Base-by-base conservation (phyloP, 2,113 vertebrate genomes). In the Chaetorhynchus papuensis region DNA sequence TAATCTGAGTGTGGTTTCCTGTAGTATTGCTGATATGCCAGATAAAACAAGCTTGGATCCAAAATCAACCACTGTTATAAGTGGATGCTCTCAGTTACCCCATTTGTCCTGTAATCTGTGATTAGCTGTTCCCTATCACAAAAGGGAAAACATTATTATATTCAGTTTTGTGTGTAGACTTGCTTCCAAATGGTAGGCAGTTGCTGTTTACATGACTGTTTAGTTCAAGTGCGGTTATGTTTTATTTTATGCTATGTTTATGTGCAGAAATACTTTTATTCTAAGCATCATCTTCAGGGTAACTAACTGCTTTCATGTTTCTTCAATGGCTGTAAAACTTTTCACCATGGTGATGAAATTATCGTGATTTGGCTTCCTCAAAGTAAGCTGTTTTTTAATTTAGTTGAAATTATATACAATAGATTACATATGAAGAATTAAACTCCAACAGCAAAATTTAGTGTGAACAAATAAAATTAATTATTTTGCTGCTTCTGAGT, bases 41-140 rank as follows among this genome's bases (percentile, higher is more conserved):
- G 85, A 92, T 85, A 96, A 93, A 97, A 89, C 84, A 91, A 96
- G 27, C 54, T 53, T 82, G n/a, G 63, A 89, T 97, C 93, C 87
- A 95, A 96, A 95, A 96, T 95, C 76, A 96, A 70, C 89, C 49
- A 96, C 90, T 47, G 28, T 92, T 91, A 47, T 95, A 96, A 95
- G 60, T 66, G 76, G 61, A 80, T 84, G 64, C 41, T 91, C 45
- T 89, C 94, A 94, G 30, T 87, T 92, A n/a, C 41, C 79, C 60
- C 81, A 11, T 77, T 63, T 93, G 72, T 87, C 44, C 90, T 93
- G 54, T 95, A 68, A 49, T 80, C 87, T 15, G 2, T 31, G 91
- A 71, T 96, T 83, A 96, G 93, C 83, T 83, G 50, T 94, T 95
- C 53, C 22, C 33, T 77, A 31, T 90, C 84, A 26, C 37, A 72